Base-by-base conservation (phyloP, 2,113 vertebrate species). In the Heloderma charlesbogerti region DNA sequence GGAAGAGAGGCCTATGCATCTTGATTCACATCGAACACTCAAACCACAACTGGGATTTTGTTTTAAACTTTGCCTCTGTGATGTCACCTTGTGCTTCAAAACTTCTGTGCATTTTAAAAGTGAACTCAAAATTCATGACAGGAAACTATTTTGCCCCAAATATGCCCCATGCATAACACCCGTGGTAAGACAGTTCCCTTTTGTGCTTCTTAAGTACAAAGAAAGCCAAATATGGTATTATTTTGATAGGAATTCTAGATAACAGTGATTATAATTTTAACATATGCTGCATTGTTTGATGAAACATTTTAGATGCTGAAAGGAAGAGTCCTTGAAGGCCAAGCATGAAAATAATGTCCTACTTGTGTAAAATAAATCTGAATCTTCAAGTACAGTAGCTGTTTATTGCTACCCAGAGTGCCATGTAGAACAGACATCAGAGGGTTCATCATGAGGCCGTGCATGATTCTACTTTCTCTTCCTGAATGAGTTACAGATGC, bases 321-420 rank as follows among this genome's bases (percentile, higher is more conserved):
- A 60, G 83, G 84, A 94, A 89, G 92, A 91, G 86, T 80, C 78
- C 88, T 96, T 94, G 91, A 94, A 92, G 93, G 93, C 88, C 87
- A 95, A 90, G 87, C 96, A 91, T 92, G 84, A 92, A 89, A 96
- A 93, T 93, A 95, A 92, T 94, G 90, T 91, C 88, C 93, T 96
- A 89, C 87, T 92, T 92, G 92, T 96, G 93, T 75, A 92, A 96
- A 97, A 96, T 95, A 94, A 88, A 94, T 95, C 85, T 95, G 63
- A 90, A 86, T 97, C 95, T 66, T 96, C 81, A 95, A 96, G 95
- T 94, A 91, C 91, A 95, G 72, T 75, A 91, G 81, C 88, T 92
- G 71, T 95, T 97, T 96, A 93, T 86, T 90, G 54, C 91, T 95
- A 93, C 75, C 93, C 86, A 93, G 94, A 96, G 93, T 92, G 92